Evolutionary conservation across 2,113 vertebrate genomes (phyloP).

Genomic region (Coturnix japonica): DNA sequence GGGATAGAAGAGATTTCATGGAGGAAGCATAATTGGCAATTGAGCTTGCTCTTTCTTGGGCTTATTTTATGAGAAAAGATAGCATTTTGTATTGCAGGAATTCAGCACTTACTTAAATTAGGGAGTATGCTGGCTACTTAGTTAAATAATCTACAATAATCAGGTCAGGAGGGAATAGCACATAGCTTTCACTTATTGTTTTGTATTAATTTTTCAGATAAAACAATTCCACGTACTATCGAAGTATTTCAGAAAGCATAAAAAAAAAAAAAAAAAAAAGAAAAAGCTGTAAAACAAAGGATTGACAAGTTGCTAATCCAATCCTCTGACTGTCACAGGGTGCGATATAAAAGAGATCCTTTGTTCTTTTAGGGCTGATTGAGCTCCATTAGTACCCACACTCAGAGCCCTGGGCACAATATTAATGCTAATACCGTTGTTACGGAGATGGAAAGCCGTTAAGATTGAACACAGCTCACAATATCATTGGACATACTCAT

Average conservation of each 20-base stretch:
- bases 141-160: conserved; percentile 73
- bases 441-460: conserved; percentile 57
- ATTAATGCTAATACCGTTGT: conserved; percentile 59
- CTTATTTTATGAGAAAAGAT: conserved; percentile 48
- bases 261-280: too few species aligned
- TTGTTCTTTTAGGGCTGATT: conserved; percentile 69
- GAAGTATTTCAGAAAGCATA: not conserved
- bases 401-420: conserved; percentile 55
- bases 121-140: conserved; percentile 54
- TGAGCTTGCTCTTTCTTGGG: conserved; percentile 37
- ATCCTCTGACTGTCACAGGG: conserved; percentile 49
- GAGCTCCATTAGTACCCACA: conserved; percentile 59
- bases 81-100: conserved; percentile 25
- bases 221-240: conserved; percentile 10
- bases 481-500: conserved; percentile 59
- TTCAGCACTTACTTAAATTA: conserved; percentile 62
- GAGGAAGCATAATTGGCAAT: conserved; percentile 63
- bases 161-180: conserved; percentile 59
- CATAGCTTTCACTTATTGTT: conserved; percentile 21
- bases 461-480: conserved; percentile 64
- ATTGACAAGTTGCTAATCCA: conserved; percentile 62
- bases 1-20: conserved; percentile 67
- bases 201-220: conserved; percentile 64
- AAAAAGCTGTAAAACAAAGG: not conserved
- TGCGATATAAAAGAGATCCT: conserved; percentile 39